phyloP scores from a whole-genome alignment of 2,113 vertebrate species.

The Microcebus tavaratra region DNA sequence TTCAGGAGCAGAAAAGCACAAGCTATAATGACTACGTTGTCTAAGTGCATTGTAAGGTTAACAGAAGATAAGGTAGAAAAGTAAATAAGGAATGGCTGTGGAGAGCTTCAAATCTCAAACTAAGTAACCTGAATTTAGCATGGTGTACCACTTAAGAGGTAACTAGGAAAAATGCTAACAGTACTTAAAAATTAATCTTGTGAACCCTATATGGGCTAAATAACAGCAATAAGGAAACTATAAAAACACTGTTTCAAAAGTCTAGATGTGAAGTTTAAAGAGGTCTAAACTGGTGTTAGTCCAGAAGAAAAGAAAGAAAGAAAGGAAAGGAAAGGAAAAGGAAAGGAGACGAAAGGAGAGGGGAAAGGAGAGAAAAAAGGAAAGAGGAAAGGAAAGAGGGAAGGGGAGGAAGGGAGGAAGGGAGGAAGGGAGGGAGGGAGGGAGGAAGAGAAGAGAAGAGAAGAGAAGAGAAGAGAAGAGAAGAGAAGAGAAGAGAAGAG shows the following conservation, averaged over 20 bases:
- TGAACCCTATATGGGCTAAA: neutral
- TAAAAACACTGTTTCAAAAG: neutral
- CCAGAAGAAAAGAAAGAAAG: neutral
- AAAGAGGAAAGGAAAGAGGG: too few relatives aligned
- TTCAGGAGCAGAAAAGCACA: conserved; percentile 19
- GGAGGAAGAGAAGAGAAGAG: too few relatives aligned
- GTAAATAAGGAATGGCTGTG: neutral
- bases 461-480: too few relatives aligned
- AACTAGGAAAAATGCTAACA: neutral
- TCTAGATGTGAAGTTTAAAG: conserved; percentile 1
- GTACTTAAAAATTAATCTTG: conserved; percentile 23
- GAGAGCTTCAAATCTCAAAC: neutral
- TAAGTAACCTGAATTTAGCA: neutral
- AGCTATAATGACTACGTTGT: neutral
- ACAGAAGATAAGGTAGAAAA: neutral
- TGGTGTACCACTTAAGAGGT: neutral
- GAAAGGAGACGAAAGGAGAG: too few relatives aligned
- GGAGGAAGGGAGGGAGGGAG: too few relatives aligned
- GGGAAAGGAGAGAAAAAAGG: neutral
- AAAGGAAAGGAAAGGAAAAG: too few relatives aligned
- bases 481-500: too few relatives aligned
- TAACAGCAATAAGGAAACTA: neutral
- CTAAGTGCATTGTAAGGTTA: neutral
- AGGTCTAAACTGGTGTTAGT: neutral
- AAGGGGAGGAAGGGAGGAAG: too few relatives aligned